Base-by-base conservation (phyloP, 2,797 vertebrate species). In the Nannoperca australis region DNA sequence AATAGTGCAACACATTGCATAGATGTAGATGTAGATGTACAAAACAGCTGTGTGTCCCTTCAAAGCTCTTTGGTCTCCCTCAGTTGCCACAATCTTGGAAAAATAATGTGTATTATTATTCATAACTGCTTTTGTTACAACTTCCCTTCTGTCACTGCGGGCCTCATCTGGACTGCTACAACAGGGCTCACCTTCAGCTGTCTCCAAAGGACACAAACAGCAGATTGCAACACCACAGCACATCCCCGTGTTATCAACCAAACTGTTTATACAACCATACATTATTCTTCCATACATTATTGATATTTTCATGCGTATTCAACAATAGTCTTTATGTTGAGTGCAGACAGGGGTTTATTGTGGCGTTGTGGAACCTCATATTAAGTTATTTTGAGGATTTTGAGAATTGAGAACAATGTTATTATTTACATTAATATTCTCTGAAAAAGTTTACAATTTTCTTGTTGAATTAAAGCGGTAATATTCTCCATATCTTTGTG, bases 181-280 rank as follows among this genome's bases (percentile, higher is more conserved):
- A n/a, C 53, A 50, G 51, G 20, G 14, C 13, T 86, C 42, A 58
- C 49, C 55, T 78, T 70, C 32, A 72, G 45, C 24, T 61, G 24
- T 40, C 49, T 32, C 27, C 1, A 24, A 32, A 72, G 24, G 24
- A 81, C 68, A 62, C 13, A 53, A 49, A 60, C 47, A 58, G 6
- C 17, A 40, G 14, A 34, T 15, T 42, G 20, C n/a, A 24, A 69
- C 36, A 53, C 49, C 17, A 30, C 10, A 30, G 14, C 15, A 47
- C 27, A 8, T 51, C 6, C 7, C 5, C 3, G 2, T 47, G 17
- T 12, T 55, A 15, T 66, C 71, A 42, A 22, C 54, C 44, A 76
- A 63, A 77, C 50, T 45, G 11, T 22, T 50, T 22, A 30, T 36
- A 20, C 15, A 56, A 7, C 1, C 3, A 24, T 24, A 36, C 8